Conservation (phyloP, 1,140 invertebrate genomes). For the Diploscapter pachys region DNA sequence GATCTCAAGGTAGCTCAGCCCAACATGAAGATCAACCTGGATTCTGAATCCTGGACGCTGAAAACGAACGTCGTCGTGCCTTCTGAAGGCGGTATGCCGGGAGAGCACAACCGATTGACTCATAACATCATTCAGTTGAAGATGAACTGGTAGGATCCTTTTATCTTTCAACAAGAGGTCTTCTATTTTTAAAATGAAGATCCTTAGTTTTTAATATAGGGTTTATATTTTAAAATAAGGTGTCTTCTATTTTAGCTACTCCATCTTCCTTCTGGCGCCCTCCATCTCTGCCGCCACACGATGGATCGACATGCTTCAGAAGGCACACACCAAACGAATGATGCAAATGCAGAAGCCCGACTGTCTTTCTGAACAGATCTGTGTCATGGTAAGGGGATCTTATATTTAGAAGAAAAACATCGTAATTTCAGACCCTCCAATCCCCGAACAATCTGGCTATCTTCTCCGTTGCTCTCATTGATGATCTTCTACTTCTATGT, state of each 20-base stretch:
- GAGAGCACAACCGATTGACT: too few relatives aligned
- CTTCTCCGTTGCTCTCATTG: slow-evolving; percentile 15
- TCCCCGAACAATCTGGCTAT: slow-evolving; percentile 30
- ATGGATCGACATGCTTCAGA: slow-evolving; percentile 28
- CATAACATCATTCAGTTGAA: too few relatives aligned
- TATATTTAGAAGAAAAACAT: too few relatives aligned
- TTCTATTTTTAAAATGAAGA: too few relatives aligned
- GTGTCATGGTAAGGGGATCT: slow-evolving; percentile 4
- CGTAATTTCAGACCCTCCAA: not conserved
- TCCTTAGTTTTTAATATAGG: too few relatives aligned
- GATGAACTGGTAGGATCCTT: too few relatives aligned
- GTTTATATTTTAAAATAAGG: too few relatives aligned
- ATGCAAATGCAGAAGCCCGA: slow-evolving; percentile 20
- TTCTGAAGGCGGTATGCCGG: too few relatives aligned
- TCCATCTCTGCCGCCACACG: slow-evolving; percentile 14
- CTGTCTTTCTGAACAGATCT: slow-evolving; percentile 19
- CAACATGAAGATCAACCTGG: too few relatives aligned
- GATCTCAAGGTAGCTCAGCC: not conserved
- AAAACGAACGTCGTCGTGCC: too few relatives aligned
- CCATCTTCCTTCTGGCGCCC: slow-evolving; percentile 25
- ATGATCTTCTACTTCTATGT: slow-evolving; percentile 37
- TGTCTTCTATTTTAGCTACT: not conserved
- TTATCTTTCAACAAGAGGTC: too few relatives aligned
- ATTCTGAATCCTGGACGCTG: too few relatives aligned
- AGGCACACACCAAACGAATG: slow-evolving; percentile 22